Evolutionary conservation across 2,113 vertebrate species (phyloP).

Genomic region (Tonatia bakeri): DNA sequence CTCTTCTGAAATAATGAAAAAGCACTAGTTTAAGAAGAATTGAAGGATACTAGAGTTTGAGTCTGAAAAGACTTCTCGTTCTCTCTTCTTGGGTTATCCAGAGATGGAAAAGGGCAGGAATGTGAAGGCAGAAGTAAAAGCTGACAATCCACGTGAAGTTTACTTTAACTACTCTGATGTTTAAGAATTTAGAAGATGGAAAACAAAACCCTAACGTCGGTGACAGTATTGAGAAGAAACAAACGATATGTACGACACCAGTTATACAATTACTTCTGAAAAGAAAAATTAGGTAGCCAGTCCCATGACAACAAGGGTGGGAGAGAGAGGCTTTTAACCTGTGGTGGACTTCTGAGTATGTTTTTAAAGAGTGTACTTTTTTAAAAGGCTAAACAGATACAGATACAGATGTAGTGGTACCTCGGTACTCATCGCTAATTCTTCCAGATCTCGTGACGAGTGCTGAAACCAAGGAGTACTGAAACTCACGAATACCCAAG

Average conservation of each 20-base stretch:
- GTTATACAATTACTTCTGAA: not conserved
- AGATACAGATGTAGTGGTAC: not conserved
- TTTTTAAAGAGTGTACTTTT: constrained; percentile 13
- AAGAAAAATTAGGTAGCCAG: not conserved
- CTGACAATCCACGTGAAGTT: not conserved
- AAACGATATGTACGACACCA: not conserved
- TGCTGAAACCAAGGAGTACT: no score
- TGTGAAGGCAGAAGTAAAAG: not conserved
- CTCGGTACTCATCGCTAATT: no score
- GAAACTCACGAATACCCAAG: no score
- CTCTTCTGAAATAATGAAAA: constrained; percentile 26
- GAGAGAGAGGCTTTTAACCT: not conserved
- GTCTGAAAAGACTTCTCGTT: constrained; percentile 20
- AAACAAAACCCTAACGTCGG: constrained; percentile 27
- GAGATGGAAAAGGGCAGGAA: not conserved
- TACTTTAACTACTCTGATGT: not conserved
- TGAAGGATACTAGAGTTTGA: not conserved
- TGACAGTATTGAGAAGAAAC: not conserved
- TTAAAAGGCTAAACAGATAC: not conserved
- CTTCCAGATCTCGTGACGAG: no score
- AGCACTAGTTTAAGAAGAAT: not conserved
- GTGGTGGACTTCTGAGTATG: not conserved
- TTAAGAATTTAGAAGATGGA: not conserved
- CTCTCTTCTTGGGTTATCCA: not conserved
- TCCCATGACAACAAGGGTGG: not conserved